phyloP scores from a whole-genome alignment of 1,140 invertebrate genomes.

The Drosophila takahashii region DNA sequence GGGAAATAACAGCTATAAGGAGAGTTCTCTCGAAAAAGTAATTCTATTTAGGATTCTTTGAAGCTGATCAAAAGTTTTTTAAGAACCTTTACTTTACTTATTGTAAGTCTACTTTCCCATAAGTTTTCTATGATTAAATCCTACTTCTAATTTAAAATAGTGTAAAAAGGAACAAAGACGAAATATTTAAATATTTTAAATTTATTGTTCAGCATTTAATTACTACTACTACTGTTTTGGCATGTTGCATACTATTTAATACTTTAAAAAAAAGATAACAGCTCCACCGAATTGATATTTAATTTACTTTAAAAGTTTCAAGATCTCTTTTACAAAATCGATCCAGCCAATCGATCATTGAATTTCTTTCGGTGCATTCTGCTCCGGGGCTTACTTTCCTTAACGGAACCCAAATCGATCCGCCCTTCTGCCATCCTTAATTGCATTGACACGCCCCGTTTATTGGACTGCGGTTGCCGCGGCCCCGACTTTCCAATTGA shows the following conservation, averaged over 20 bases:
- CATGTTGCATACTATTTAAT: too few species aligned
- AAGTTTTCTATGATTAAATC: too few species aligned
- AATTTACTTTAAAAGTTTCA: background rate
- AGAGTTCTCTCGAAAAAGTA: slow-evolving; percentile 3
- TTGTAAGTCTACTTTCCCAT: too few species aligned
- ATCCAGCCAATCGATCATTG: background rate
- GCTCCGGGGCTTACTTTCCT: slow-evolving; percentile 27
- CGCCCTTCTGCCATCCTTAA: slow-evolving; percentile 50
- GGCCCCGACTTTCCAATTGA: slow-evolving; percentile 67
- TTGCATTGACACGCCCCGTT: slow-evolving; percentile 62
- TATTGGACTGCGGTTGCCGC: slow-evolving; percentile 62
- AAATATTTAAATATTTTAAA: too few species aligned
- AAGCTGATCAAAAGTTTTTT: background rate
- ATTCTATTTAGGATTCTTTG: background rate
- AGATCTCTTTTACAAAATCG: background rate
- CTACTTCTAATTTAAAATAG: too few species aligned
- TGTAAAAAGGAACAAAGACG: too few species aligned
- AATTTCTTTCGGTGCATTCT: slow-evolving; percentile 8
- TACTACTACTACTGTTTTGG: too few species aligned
- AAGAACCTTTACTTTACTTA: background rate
- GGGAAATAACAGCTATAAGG: slow-evolving; percentile 1
- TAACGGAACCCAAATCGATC: slow-evolving; percentile 23
- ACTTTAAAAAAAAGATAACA: too few species aligned
- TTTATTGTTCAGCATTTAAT: too few species aligned
- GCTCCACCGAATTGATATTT: too few species aligned